These are phyloP conservation scores for Trachops cirrhosus DNA, from an alignment of 2,797 vertebrate species.

Conservation along the genomic window DNA sequence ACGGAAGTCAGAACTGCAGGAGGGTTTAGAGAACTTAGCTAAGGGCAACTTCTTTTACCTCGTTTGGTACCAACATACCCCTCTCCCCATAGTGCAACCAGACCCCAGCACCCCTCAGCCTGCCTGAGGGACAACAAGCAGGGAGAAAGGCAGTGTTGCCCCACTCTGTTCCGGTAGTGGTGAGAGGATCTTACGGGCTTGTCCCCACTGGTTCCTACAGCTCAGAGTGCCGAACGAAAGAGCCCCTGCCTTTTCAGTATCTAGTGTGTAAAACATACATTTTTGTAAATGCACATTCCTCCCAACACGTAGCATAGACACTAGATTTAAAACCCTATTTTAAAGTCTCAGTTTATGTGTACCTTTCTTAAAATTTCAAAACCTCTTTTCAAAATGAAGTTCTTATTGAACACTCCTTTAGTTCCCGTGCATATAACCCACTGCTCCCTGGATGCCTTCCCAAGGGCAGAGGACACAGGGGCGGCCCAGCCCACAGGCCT, in stretches of 20 bases:
- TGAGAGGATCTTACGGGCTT: accelerated
- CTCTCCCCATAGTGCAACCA: neutral
- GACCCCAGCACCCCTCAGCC: neutral
- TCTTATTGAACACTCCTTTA: neutral
- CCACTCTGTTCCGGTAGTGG: accelerated
- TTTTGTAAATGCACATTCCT: neutral
- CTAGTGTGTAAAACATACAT: neutral
- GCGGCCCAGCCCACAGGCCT: neutral
- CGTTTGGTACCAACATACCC: neutral
- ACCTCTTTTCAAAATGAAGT: neutral
- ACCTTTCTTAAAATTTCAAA: neutral
- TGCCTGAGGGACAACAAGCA: neutral
- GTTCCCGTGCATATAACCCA: neutral
- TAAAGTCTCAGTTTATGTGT: neutral
- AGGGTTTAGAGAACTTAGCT: neutral
- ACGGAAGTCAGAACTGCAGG: neutral
- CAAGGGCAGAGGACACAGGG: neutral
- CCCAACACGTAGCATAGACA: neutral
- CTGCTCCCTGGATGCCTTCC: neutral
- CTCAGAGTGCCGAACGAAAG: neutral
- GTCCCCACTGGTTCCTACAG: neutral
- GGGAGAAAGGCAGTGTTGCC: neutral
- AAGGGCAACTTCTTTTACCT: neutral
- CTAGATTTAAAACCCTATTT: neutral
- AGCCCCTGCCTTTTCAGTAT: neutral